Base-by-base conservation (phyloP, 2,113 vertebrate genomes). In the Mormyrus iriodes region DNA sequence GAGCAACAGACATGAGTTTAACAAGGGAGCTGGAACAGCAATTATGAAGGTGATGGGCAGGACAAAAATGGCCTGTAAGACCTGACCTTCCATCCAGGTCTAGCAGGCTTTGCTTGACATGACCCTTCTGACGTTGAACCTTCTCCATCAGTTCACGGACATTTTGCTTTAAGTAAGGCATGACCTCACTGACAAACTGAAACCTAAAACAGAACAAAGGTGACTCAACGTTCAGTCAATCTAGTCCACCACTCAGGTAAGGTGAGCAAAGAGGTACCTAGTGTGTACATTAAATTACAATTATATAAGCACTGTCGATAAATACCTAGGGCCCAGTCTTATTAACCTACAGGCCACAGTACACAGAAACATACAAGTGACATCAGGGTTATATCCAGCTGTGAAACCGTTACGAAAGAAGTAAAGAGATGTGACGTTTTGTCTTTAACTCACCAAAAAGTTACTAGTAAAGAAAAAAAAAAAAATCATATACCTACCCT, bases 1-100 rank as follows among this genome's bases (percentile, higher is more conserved):
- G 27, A 58, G 35, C 24, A 17, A 12, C 35, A 89, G 27, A 42
- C 19, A 88, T 46, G 21, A 15, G 46, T n/a, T 85, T 83, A 9
- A 44, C 35, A 21, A 12, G 39, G 44, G 46, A 84, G 24, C n/a
- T n/a, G 24, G 19, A 84, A 48, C 39, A 3, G 39, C 6, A 44
- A 9, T 69, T n/a, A 31, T 69, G n/a, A n/a, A 31, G n/a, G 27
- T 69, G 27, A 65, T 6, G 27, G 55, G 13, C 17, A 5, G 8
- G 0, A 5, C 39, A 17, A 24, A 31, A 79, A 86, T 10, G 19
- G 3, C 35, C 15, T 5, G 27, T 0, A 39, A 44, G 31, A 24
- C 79, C 73, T 51, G 12, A 90, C 90, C 91, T 89, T 65, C 46
- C 83, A 17, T 90, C 90, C 87, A 91, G 12, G 65, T 90, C 87